A percentile compares a stretch with the other conserved stretches of the same genome.
Evolutionary conservation across 2,888 invertebrate species (phyloP).

Genomic region (Gnatocerus cornutus): DNA sequence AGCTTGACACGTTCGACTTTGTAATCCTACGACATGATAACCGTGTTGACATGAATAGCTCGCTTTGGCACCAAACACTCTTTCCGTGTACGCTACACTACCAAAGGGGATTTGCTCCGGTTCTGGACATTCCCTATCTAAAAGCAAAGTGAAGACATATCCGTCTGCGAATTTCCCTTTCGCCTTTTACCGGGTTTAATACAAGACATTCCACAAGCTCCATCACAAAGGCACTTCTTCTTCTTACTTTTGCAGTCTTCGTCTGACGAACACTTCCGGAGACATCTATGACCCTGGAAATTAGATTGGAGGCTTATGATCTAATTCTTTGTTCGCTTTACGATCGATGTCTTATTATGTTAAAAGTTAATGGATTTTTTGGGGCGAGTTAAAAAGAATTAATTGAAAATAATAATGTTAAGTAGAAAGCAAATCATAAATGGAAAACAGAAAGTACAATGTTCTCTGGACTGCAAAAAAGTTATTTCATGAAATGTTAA

Average conservation of each 20-base stretch:
- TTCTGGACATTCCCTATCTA: slow-evolving; percentile 90
- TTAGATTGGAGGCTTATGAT: slow-evolving; percentile 18
- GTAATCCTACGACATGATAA: slow-evolving; percentile 89
- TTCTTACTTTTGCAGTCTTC: slow-evolving; percentile 97
- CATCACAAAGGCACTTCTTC: slow-evolving; percentile 97
- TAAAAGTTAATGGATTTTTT: slow-evolving; percentile 16
- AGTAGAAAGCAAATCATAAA: too few relatives aligned
- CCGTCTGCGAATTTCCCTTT: neutral
- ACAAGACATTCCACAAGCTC: slow-evolving; percentile 97
- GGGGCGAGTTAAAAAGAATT: neutral
- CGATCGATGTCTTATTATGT: slow-evolving; percentile 10
- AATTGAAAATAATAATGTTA: neutral
- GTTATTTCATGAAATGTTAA: too few relatives aligned
- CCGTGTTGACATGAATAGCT: slow-evolving; percentile 91
- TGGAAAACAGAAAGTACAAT: too few relatives aligned
- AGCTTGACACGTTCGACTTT: slow-evolving; percentile 91
- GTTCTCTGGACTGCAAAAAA: too few relatives aligned
- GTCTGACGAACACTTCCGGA: slow-evolving; percentile 93
- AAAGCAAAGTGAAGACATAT: slow-evolving; percentile 61
- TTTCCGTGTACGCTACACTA: slow-evolving; percentile 82
- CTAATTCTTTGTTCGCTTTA: slow-evolving; percentile 7
- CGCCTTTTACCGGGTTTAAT: slow-evolving; percentile 89
- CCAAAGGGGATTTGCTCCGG: slow-evolving; percentile 85
- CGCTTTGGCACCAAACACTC: slow-evolving; percentile 88
- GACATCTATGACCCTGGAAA: slow-evolving; percentile 86